Evolutionary conservation across 1,140 invertebrate genomes (phyloP).

Genomic region (Latrodectus geometricus): DNA sequence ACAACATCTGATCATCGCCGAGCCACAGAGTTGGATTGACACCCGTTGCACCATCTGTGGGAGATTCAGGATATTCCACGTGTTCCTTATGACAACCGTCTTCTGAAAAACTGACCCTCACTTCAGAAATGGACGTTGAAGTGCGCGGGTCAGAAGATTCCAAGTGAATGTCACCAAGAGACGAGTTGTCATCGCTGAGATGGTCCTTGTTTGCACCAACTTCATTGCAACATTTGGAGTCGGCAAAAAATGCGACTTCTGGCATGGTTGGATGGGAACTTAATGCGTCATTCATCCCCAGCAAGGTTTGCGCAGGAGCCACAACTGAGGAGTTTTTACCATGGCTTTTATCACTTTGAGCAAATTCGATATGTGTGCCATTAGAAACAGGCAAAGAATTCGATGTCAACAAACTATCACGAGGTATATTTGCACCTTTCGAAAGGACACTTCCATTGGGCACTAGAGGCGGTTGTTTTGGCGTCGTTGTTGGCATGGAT

Average conservation of each 20-base stretch:
- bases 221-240: conserved; percentile 5
- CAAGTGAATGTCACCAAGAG: not conserved
- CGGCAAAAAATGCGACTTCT: not conserved
- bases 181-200: not conserved
- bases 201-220: not conserved
- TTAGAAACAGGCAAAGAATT: not conserved
- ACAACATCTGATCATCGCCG: conserved; percentile 54
- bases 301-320: not conserved
- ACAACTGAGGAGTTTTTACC: not conserved
- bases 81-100: not conserved
- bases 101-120: not conserved
- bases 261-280: not conserved
- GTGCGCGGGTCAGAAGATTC: not conserved
- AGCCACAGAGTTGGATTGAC: conserved; percentile 54
- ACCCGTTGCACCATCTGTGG: conserved; percentile 3
- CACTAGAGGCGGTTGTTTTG: not conserved
- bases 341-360: conserved; percentile 4
- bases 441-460: conserved; percentile 28
- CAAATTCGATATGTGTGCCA: conserved; percentile 7
- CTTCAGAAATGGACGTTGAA: conserved; percentile 4
- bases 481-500: conserved; percentile 48
- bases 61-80: not conserved
- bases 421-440: not conserved
- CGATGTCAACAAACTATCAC: not conserved
- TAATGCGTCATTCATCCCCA: not conserved